These are phyloP conservation scores for Urechis unicinctus DNA, from an alignment of 2,888 invertebrate genomes.

Conservation along the genomic window DNA sequence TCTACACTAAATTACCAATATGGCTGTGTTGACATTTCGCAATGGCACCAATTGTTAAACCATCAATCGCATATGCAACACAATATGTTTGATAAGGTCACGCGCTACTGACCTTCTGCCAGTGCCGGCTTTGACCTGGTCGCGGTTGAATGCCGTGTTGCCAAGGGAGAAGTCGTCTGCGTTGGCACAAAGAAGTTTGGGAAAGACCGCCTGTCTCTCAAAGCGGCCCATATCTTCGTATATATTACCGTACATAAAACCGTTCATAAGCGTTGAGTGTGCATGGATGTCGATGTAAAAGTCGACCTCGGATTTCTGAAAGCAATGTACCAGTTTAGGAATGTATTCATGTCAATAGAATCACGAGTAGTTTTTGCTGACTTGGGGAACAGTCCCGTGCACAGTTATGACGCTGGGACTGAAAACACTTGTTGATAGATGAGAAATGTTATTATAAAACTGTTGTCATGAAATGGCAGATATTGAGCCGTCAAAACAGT, in stretches of 20 bases:
- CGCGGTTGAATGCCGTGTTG: constrained; percentile 88
- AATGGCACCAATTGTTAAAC: too few species aligned
- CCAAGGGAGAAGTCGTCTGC: constrained; percentile 81
- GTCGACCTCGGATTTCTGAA: constrained; percentile 69
- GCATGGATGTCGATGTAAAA: constrained; percentile 93
- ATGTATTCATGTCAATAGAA: too few species aligned
- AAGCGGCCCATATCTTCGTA: constrained; percentile 56
- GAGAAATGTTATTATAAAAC: too few species aligned
- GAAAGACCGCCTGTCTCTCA: constrained; percentile 90
- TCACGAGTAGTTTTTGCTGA: too few species aligned
- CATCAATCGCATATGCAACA: too few species aligned
- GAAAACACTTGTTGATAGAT: too few species aligned
- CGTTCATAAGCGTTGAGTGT: constrained; percentile 83
- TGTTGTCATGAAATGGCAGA: too few species aligned
- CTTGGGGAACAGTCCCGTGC: too few species aligned
- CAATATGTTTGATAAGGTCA: background rate
- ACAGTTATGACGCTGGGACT: too few species aligned
- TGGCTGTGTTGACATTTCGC: too few species aligned
- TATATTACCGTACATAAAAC: constrained; percentile 83
- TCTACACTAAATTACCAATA: too few species aligned
- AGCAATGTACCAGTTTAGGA: constrained; percentile 27
- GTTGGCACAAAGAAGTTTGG: constrained; percentile 79
- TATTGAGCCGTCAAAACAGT: too few species aligned
- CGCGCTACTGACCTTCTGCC: constrained; percentile 64
- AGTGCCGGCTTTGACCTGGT: constrained; percentile 76